These are phyloP conservation scores for Cololabis saira DNA, from an alignment of 2,113 vertebrate species.

Conservation along the genomic window DNA sequence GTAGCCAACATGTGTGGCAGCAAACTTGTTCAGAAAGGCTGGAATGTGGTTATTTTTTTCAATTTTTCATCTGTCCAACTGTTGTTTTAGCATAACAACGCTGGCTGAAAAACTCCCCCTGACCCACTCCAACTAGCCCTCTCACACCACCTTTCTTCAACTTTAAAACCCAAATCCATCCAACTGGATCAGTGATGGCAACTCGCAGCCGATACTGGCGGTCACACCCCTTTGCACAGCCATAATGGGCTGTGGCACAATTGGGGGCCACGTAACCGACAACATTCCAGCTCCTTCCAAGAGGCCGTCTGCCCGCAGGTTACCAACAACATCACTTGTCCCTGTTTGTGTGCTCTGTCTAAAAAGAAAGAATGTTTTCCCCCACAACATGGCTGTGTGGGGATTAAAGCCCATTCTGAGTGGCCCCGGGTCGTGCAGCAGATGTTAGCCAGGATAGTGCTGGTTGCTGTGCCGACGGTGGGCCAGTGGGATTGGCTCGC, in stretches of 20 bases:
- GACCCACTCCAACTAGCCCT: conserved; percentile 36
- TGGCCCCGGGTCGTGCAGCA: conserved; percentile 75
- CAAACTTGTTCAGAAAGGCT: conserved; percentile 20
- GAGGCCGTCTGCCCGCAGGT: conserved; percentile 70
- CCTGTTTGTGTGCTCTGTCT: conserved; percentile 70
- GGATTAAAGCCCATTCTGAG: conserved; percentile 78
- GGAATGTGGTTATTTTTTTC: conserved; percentile 26
- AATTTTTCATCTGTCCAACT: conserved; percentile 41
- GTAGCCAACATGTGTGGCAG: conserved; percentile 50
- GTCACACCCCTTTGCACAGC: conserved; percentile 75
- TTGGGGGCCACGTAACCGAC: conserved; percentile 53
- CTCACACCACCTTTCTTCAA: conserved; percentile 73
- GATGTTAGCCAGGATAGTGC: conserved; percentile 78
- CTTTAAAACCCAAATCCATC: conserved; percentile 76
- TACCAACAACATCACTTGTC: conserved; percentile 58
- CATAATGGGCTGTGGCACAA: conserved; percentile 70
- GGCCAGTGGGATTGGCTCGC: conserved; percentile 62
- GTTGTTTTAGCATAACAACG: conserved; percentile 58
- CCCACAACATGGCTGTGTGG: conserved; percentile 75
- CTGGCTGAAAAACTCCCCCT: conserved; percentile 39
- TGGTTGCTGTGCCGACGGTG: conserved; percentile 77
- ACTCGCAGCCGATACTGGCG: conserved; percentile 65
- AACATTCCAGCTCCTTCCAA: conserved; percentile 65
- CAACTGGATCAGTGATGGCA: conserved; percentile 72
- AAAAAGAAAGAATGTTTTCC: conserved; percentile 75